Conservation (phyloP, 2,797 vertebrate species). For the Semaprochilodus insignis region DNA sequence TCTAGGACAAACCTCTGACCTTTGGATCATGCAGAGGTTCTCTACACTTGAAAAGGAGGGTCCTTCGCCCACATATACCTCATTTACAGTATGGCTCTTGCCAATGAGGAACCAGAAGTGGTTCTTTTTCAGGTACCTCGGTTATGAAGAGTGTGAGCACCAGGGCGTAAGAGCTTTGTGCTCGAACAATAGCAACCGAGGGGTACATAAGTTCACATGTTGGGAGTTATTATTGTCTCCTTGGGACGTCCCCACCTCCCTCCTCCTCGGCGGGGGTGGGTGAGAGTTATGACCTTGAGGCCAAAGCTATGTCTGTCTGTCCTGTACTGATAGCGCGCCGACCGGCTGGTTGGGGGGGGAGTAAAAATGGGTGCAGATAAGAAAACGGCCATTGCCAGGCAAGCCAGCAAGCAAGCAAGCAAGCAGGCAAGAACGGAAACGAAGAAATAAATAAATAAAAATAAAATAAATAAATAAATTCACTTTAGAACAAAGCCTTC, state of each 20-base stretch:
- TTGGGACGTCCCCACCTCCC: neutral
- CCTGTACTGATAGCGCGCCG: constrained; percentile 2
- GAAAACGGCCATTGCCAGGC: neutral
- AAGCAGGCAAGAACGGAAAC: too few species aligned
- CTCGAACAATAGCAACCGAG: neutral
- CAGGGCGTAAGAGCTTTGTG: too few species aligned
- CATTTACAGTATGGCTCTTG: neutral
- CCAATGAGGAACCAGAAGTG: neutral
- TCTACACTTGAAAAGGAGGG: too few species aligned
- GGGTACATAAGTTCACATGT: constrained; percentile 1
- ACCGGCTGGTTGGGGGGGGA: too few species aligned
- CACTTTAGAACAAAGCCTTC: neutral
- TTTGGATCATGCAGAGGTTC: too few species aligned
- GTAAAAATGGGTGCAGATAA: neutral
- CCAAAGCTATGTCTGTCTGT: constrained; percentile 12
- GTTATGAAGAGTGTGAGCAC: neutral
- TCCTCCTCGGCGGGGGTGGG: neutral
- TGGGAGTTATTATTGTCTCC: constrained; percentile 23
- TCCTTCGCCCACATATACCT: neutral
- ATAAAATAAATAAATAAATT: neutral
- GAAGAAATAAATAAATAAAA: too few species aligned
- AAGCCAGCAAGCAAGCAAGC: too few species aligned
- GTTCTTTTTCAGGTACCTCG: neutral
- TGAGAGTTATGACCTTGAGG: constrained; percentile 9
- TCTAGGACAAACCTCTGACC: too few species aligned